Percentiles rank a stretch among this genome's conserved stretches.
Evolutionary conservation across 2,113 vertebrate genomes (phyloP).

Genomic region (Seriola aureovittata): DNA sequence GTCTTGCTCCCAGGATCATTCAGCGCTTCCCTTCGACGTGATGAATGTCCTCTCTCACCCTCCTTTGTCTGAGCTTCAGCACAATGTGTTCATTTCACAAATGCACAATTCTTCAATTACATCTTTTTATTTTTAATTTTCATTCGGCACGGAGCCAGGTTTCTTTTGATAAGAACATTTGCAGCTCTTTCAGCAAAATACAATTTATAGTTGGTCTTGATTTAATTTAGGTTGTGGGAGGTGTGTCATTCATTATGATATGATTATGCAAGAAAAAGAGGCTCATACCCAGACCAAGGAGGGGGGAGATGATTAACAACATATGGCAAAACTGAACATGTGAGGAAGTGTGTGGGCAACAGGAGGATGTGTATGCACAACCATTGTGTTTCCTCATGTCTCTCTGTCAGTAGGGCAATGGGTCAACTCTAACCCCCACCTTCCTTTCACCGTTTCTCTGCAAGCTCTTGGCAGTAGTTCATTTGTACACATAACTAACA

Average conservation of each 20-base stretch:
- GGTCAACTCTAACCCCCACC: constrained; percentile 26
- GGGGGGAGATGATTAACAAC: too few species aligned
- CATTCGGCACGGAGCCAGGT: constrained; percentile 15
- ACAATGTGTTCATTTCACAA: constrained; percentile 31
- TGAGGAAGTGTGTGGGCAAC: constrained; percentile 36
- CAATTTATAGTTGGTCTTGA: constrained; percentile 19
- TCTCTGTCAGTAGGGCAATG: constrained; percentile 60
- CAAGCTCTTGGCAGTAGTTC: constrained; percentile 46
- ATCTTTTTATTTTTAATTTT: background rate
- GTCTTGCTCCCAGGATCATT: constrained; percentile 11
- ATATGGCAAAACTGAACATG: background rate
- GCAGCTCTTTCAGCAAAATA: constrained; percentile 13
- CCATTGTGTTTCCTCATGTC: constrained; percentile 11
- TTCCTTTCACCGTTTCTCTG: background rate
- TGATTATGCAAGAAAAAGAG: constrained; percentile 19
- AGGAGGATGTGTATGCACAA: background rate
- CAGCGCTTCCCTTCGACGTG: background rate
- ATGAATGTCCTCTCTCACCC: constrained; percentile 49
- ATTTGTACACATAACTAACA: constrained; percentile 35
- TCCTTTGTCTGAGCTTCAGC: constrained; percentile 4
- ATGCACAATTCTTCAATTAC: constrained; percentile 38
- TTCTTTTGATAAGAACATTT: constrained; percentile 26
- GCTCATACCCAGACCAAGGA: background rate
- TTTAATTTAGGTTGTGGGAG: constrained; percentile 15
- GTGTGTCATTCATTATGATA: constrained; percentile 17